phyloP scores from a whole-genome alignment of 2,797 vertebrate genomes.

The Prionace glauca region DNA sequence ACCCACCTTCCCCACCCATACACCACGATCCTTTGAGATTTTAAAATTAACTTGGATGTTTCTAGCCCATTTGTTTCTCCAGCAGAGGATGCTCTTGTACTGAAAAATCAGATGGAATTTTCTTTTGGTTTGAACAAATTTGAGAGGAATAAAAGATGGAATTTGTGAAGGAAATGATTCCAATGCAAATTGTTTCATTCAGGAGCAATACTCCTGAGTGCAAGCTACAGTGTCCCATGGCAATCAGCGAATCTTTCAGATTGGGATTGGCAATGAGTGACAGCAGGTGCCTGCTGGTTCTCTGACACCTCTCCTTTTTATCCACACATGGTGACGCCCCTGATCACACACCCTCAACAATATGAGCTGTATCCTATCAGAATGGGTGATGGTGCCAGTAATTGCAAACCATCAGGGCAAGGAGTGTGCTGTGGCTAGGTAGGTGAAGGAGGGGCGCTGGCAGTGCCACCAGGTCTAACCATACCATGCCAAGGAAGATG shows the following conservation, averaged over 20 bases:
- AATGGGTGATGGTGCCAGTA: no score
- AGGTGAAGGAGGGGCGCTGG: no score
- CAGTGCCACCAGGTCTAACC: no score
- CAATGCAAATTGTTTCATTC: neutral
- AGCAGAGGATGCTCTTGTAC: neutral
- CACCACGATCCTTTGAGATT: neutral
- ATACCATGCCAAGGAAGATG: no score
- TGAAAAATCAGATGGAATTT: neutral
- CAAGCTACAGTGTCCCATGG: neutral
- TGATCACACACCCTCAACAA: no score
- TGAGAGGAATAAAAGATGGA: neutral
- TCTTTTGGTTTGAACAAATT: neutral
- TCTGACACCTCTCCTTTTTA: no score
- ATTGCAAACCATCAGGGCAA: no score
- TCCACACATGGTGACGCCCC: no score
- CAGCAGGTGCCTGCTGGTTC: no score
- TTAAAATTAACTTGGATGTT: neutral
- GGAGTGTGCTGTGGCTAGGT: no score
- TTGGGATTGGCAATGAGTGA: neutral
- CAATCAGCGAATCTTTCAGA: neutral
- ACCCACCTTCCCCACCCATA: neutral
- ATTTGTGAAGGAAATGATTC: neutral
- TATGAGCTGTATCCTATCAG: no score
- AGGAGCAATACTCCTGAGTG: neutral
- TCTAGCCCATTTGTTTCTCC: neutral